Conservation (phyloP, 2,888 invertebrate species). For the Diogma glabrata region DNA sequence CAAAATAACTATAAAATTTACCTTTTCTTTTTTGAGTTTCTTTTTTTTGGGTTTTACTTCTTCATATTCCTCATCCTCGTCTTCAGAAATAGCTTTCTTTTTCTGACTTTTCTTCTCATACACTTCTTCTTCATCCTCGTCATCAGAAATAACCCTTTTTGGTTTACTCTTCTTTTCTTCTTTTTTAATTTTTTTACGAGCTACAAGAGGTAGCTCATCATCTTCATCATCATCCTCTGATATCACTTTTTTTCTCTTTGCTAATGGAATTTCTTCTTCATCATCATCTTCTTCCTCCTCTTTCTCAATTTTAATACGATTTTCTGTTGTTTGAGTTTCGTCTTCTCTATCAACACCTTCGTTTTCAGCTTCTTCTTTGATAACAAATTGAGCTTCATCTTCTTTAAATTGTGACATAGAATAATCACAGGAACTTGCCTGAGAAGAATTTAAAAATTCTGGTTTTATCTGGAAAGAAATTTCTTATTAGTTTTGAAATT, state of each 20-base stretch:
- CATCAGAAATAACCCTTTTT: conserved; percentile 40
- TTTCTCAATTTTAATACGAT: too few relatives aligned
- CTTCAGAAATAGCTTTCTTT: conserved; percentile 38
- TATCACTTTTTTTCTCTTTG: conserved; percentile 32
- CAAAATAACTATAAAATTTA: too few relatives aligned
- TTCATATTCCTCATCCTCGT: conserved; percentile 43
- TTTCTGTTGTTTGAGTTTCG: conserved; percentile 27
- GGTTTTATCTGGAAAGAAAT: conserved; percentile 29
- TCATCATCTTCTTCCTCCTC: conserved; percentile 49
- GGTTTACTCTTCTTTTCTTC: conserved; percentile 34
- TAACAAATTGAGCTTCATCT: conserved; percentile 37
- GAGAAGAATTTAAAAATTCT: conserved; percentile 38
- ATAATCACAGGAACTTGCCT: conserved; percentile 59
- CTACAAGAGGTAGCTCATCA: conserved; percentile 53
- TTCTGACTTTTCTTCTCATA: conserved; percentile 50
- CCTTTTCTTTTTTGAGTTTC: conserved; percentile 32
- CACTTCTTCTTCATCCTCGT: conserved; percentile 42
- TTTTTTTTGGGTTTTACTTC: conserved; percentile 47
- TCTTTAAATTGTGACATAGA: conserved; percentile 53
- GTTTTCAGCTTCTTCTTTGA: conserved; percentile 39
- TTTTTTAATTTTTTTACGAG: conserved; percentile 55
- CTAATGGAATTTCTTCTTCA: conserved; percentile 66
- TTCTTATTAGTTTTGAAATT: too few relatives aligned
- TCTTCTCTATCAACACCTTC: conserved; percentile 29
- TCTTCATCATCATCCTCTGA: conserved; percentile 9